Percentiles rank a stretch among this genome's conserved stretches.
Evolutionary conservation across 2,888 invertebrate genomes (phyloP).

Genomic region (Melipona beecheii): DNA sequence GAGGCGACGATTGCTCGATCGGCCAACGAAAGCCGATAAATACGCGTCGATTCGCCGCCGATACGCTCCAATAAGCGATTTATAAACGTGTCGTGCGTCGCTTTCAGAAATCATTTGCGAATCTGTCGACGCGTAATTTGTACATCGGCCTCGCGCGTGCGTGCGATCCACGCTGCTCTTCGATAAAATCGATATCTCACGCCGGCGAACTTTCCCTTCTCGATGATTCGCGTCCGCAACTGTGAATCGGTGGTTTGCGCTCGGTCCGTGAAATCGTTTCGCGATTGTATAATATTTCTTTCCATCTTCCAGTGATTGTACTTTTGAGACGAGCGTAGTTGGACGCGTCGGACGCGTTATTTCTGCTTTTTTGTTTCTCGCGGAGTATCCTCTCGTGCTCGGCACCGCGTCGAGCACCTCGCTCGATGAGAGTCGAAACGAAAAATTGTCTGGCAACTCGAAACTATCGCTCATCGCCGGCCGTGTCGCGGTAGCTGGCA

Average conservation of each 20-base stretch:
- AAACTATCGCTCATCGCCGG: conserved; percentile 75
- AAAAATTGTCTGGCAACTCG: conserved; percentile 50
- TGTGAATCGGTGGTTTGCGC: neutral
- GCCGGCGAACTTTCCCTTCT: conserved; percentile 33
- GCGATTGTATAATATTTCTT: too few relatives aligned
- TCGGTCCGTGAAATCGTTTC: neutral
- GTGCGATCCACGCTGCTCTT: conserved; percentile 3
- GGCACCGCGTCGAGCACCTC: neutral
- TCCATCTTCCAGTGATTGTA: neutral
- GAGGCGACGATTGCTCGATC: conserved; percentile 63
- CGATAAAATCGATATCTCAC: conserved; percentile 40
- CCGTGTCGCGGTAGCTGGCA: conserved; percentile 77
- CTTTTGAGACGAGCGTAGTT: conserved; percentile 23
- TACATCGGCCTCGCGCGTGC: conserved; percentile 56
- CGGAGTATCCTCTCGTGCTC: neutral
- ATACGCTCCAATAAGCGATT: conserved; percentile 58
- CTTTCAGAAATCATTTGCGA: conserved; percentile 72
- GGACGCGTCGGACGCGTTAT: neutral
- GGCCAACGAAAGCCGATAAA: conserved; percentile 68
- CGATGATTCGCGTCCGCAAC: neutral
- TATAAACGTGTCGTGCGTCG: conserved; percentile 70
- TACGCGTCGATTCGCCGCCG: conserved; percentile 58
- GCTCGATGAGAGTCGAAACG: conserved; percentile 43
- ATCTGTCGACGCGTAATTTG: conserved; percentile 72
- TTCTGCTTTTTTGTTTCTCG: neutral